Conservation (phyloP, 1,140 invertebrate species). For the Pentalonia nigronervosa region DNA sequence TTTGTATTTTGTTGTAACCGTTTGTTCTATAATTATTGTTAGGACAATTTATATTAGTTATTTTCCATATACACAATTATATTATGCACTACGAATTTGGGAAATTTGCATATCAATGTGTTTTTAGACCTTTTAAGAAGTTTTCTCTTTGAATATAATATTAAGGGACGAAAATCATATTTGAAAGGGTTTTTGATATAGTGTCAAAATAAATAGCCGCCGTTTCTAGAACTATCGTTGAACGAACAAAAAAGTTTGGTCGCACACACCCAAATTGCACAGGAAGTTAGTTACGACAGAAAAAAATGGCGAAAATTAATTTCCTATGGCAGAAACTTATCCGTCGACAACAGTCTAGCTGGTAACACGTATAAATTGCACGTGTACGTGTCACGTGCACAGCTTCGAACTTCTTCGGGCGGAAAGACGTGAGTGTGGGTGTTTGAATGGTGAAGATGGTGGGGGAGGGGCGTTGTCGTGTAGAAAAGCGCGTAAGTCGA, state of each 20-base stretch:
- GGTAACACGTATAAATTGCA: constrained; percentile 54
- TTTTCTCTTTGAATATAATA: constrained; percentile 12
- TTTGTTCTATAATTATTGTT: not conserved
- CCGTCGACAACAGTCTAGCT: constrained; percentile 49
- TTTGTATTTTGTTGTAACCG: not conserved
- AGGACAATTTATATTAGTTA: not conserved
- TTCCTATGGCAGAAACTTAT: constrained; percentile 43
- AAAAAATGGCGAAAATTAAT: constrained; percentile 53
- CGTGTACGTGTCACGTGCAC: constrained; percentile 56
- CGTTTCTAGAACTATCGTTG: not conserved
- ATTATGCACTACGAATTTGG: not conserved
- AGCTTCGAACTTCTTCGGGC: constrained; percentile 29
- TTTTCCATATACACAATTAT: not conserved
- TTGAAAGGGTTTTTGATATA: constrained; percentile 46
- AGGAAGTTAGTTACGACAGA: constrained; percentile 35
- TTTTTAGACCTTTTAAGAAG: constrained; percentile 10
- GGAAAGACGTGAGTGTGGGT: not conserved
- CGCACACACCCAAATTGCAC: constrained; percentile 13
- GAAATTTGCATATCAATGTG: not conserved
- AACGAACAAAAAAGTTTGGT: constrained; percentile 48
- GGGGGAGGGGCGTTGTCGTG: not conserved
- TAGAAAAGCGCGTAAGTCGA: constrained; percentile 33
- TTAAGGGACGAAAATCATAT: not conserved
- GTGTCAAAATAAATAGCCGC: constrained; percentile 1
- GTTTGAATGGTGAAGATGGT: not conserved